These are phyloP conservation scores for Brachypterus glaber DNA, from an alignment of 2,888 invertebrate species.

Conservation along the genomic window DNA sequence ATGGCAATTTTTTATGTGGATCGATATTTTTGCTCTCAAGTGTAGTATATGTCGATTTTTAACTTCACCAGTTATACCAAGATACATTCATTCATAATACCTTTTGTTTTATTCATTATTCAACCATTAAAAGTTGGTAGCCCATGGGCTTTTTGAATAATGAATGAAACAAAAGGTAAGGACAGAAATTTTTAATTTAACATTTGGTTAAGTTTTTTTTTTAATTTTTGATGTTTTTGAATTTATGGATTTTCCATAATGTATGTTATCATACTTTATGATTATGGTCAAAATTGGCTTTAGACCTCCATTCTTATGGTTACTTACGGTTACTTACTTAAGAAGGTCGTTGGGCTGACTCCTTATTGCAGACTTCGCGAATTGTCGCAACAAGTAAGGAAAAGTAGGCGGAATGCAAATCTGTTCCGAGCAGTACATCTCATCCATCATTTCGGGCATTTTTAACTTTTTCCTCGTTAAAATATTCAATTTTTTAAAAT, in stretches of 20 bases:
- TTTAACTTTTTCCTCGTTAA: no score
- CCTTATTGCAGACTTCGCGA: constrained; percentile 83
- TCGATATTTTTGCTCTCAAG: no score
- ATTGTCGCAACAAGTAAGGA: constrained; percentile 75
- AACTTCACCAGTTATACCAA: no score
- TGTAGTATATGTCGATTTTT: no score
- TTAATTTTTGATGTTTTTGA: no score
- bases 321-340: constrained; percentile 31
- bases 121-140: no score
- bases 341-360: constrained; percentile 82
- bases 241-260: constrained; percentile 3
- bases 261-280: background rate
- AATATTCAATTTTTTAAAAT: no score
- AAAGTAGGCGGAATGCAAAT: constrained; percentile 75
- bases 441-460: constrained; percentile 56
- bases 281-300: background rate
- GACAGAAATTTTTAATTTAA: constrained; percentile 4
- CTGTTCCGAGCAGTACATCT: constrained; percentile 73
- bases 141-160: no score
- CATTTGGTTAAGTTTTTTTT: background rate
- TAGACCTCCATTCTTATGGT: background rate
- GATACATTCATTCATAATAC: no score
- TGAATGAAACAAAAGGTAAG: constrained; percentile 3
- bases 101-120: no score
- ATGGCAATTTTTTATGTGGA: no score